A percentile compares a stretch with the other conserved stretches of the same genome.
Evolutionary conservation across 2,113 vertebrate species (phyloP).

Genomic region (Cervus canadensis): DNA sequence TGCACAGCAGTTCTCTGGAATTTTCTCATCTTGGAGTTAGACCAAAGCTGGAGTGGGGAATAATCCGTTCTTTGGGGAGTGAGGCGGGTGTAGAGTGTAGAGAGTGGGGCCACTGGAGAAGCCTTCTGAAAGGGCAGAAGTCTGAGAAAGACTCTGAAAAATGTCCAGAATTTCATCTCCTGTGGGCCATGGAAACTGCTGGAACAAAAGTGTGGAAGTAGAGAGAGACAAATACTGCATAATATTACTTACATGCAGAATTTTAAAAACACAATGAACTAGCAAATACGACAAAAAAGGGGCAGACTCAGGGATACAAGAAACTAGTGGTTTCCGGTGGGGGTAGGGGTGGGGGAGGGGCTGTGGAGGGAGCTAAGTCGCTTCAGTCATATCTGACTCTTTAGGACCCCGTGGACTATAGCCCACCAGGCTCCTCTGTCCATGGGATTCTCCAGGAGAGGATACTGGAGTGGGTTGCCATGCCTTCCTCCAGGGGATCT

Average conservation of each 20-base stretch:
- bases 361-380: background rate
- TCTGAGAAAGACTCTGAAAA: background rate
- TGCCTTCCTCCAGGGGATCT: background rate
- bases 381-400: background rate
- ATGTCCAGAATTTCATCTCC: background rate
- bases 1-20: background rate
- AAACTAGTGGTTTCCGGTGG: background rate
- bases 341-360: no score
- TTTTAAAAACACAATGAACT: background rate
- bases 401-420: background rate
- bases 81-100: background rate
- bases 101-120: background rate
- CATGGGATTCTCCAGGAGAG: background rate
- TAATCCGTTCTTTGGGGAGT: background rate
- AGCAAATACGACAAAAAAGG: background rate
- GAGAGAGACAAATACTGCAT: background rate
- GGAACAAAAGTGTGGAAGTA: background rate
- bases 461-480: background rate
- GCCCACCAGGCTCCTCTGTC: background rate
- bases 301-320: background rate
- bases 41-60: background rate
- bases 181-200: no score
- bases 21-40: background rate
- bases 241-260: background rate
- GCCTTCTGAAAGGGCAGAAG: background rate